These are phyloP conservation scores for Siphamia tubifer DNA, from an alignment of 2,113 vertebrate species.

Conservation along the genomic window DNA sequence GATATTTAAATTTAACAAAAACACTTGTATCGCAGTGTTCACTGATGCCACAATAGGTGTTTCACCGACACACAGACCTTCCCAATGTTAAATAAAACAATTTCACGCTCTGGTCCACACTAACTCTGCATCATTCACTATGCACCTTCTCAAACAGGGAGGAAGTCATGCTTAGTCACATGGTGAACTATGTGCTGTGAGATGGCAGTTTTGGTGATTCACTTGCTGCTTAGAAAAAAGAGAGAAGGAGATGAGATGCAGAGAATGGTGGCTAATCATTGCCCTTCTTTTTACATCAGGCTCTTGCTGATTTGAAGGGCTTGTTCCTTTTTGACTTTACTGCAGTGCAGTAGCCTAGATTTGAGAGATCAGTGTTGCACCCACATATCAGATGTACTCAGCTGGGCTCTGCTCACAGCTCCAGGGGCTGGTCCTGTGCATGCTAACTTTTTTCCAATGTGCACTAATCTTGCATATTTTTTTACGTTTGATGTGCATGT, in stretches of 20 bases:
- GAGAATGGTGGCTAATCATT: conserved; percentile 40
- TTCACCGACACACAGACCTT: conserved; percentile 20
- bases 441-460: not conserved
- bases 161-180: conserved; percentile 52
- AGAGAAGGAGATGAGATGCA: not conserved
- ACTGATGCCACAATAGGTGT: not conserved
- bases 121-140: conserved; percentile 33
- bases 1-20: conserved; percentile 11
- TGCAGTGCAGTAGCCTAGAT: conserved; percentile 70
- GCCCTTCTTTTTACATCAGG: conserved; percentile 36
- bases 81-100: conserved; percentile 59
- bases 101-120: conserved; percentile 59
- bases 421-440: conserved; percentile 27
- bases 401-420: conserved; percentile 43
- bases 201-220: conserved; percentile 42
- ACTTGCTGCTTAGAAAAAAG: conserved; percentile 32
- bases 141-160: conserved; percentile 46
- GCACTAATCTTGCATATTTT: not conserved
- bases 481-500: conserved; percentile 11
- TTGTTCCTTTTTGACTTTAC: conserved; percentile 46
- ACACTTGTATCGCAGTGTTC: not conserved
- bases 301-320: conserved; percentile 45
- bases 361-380: conserved; percentile 39
- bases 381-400: conserved; percentile 50
- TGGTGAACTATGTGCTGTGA: conserved; percentile 3